Evolutionary conservation across 2,888 invertebrate genomes (phyloP), one percentile per base, ranked within the genome.

Genomic region (Zygogramma bicolorata): DNA sequence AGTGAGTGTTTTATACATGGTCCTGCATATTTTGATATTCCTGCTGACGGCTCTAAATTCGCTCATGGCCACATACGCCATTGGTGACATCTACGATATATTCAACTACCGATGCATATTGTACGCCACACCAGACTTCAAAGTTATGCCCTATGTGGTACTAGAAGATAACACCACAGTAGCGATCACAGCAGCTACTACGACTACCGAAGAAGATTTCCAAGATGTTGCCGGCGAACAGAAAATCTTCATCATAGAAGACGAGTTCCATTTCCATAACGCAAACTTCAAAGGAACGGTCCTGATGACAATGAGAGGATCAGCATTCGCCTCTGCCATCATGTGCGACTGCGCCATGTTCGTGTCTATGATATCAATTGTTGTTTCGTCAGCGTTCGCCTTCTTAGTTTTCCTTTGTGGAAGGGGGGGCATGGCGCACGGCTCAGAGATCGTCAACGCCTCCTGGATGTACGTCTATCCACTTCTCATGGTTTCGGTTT

Each of bases 381-480:
- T 85, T 40, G 67, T 80, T 57, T 79, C 80, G 4, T 63, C 81
- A 10, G 78, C 83, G 46, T 81, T 83, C 70, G 46, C 65, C 5
- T 73, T 81, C 1, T 22, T 73, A 15, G 20, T 71, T 18, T 25
- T 74, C 7, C 69, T 77, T 10, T 73, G 62, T 18, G 74, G 73
- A 61, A 68, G 60, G 20, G 70, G 82, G 15, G 83, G 85, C 31
- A 74, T 71, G 68, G 81, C 81, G 57, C 70, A 72, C 34, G 38
- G 65, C 1, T 46, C 77, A 27, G 77, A 81, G 60, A 84, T 84
- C 68, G 68, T 81, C 31, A 76, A 76, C 27, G 76, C 77, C 67
- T 79, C 83, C 27, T 84, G 82, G 81, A 71, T 77, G 63, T 79
- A 83, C 27, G 80, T 85, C 5, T 81, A 79, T 70, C 84, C 84